Percentiles rank a stretch among this genome's conserved stretches.
Conservation (phyloP, 2,888 invertebrate genomes). For the Drosophila testacea region DNA sequence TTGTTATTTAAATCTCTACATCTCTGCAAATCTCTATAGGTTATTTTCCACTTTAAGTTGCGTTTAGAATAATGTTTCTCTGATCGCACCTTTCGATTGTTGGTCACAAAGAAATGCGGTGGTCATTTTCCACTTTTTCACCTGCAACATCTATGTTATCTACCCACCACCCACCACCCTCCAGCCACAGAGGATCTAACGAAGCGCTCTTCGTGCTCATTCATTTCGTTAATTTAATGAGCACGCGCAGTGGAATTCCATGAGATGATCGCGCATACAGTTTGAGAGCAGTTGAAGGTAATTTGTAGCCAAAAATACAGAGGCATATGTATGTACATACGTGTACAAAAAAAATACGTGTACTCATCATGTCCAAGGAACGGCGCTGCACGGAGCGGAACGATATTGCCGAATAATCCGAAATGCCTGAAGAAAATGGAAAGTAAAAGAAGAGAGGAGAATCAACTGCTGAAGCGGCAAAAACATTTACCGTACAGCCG, state of each 20-base stretch:
- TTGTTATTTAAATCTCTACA: not conserved
- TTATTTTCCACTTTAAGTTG: no score
- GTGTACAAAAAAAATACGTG: constrained; percentile 10
- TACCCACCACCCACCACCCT: not conserved
- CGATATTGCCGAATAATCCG: constrained; percentile 27
- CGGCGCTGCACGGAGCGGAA: constrained; percentile 9
- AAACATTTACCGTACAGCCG: constrained; percentile 72
- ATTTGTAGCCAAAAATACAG: constrained; percentile 55
- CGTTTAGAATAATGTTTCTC: no score
- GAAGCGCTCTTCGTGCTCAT: constrained; percentile 26
- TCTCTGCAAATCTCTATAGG: not conserved
- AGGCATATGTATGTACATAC: no score
- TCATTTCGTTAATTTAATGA: constrained; percentile 17
- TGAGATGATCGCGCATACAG: constrained; percentile 56
- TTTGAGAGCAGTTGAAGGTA: constrained; percentile 63
- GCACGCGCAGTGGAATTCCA: constrained; percentile 56
- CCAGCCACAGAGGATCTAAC: constrained; percentile 20
- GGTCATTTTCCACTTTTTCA: not conserved
- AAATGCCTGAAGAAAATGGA: constrained; percentile 64
- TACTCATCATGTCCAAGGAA: constrained; percentile 38
- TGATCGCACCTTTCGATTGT: no score
- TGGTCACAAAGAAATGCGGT: not conserved
- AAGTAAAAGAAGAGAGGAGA: constrained; percentile 62
- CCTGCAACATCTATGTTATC: no score
- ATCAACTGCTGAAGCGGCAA: constrained; percentile 39